Percentiles rank a stretch among this genome's conserved stretches.
Evolutionary conservation across 1,140 invertebrate species (phyloP).

Genomic region (Wiebesia pumilae): DNA sequence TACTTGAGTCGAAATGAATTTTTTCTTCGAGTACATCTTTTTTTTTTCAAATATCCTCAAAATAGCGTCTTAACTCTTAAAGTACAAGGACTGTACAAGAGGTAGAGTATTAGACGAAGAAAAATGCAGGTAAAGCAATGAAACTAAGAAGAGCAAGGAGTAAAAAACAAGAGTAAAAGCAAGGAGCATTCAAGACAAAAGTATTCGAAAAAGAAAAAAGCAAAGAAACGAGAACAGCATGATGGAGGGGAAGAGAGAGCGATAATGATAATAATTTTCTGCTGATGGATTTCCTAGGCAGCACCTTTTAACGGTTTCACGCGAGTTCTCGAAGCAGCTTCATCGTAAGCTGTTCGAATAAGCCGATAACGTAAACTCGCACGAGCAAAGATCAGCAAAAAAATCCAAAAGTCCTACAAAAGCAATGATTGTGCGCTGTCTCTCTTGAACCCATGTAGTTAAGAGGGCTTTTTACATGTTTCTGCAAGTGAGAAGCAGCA

Average conservation of each 20-base stretch:
- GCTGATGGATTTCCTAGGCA: conserved; percentile 56
- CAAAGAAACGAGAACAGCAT: no score
- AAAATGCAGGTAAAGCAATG: conserved; percentile 45
- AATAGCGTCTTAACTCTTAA: neutral
- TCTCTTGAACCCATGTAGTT: neutral
- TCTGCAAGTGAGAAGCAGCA: neutral
- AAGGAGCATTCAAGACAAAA: conserved; percentile 21
- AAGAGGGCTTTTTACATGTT: neutral
- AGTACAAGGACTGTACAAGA: neutral
- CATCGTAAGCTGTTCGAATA: neutral
- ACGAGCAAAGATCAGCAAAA: neutral
- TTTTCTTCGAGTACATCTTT: conserved; percentile 41
- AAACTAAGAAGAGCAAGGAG: conserved; percentile 18
- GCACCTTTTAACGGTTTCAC: conserved; percentile 56
- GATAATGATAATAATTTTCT: conserved; percentile 57
- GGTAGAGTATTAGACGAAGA: conserved; percentile 21
- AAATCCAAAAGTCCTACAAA: conserved; percentile 30
- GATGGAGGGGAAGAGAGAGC: conserved; percentile 6
- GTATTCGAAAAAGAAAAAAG: neutral
- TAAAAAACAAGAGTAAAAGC: conserved; percentile 37
- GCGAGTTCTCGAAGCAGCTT: conserved; percentile 27
- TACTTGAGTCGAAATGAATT: neutral
- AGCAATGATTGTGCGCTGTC: conserved; percentile 46
- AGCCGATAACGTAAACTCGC: conserved; percentile 1
- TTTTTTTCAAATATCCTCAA: conserved; percentile 17